Base-by-base conservation (phyloP, 2,797 vertebrate genomes). In the Poeciliopsis infans region DNA sequence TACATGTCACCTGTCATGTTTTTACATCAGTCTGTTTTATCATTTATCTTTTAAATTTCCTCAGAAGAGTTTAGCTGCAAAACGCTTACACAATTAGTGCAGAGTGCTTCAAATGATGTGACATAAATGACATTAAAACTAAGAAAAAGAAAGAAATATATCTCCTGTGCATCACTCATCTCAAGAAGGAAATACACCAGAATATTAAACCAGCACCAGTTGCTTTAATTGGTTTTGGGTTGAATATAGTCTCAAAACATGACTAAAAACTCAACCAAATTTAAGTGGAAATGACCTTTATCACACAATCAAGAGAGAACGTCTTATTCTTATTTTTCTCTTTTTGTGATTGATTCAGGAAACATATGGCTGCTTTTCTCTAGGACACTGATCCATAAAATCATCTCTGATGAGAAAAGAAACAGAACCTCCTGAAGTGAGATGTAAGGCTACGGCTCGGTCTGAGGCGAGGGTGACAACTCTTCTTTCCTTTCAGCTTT, bases 401-500 rank as follows among this genome's bases (percentile, higher is more conserved):
- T 41, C 23, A 73, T 59, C 64, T 33, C 16, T 79, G 75, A 81
- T n/a, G 3, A 45, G 36, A 61, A 25, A 11, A 10, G 64, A 33
- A 66, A 47, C 28, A 61, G 16, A 31, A 41, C 31, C 20, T 20
- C 68, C 53, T 57, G 55, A 77, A 33, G 20, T 33, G 69, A 74
- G 18, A 51, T 0, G 8, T 10, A 73, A 8, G 2, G 69, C 90
- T 89, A 94, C 2, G 91, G 90, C 57, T 95, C 90, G 2, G 85
- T 77, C 73, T 91, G 86, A 78, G 78, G 79, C 23, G 79, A 47
- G 1, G 74, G 74, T 1, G 82, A 87, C 0, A 89, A 68, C 66
- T 95, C 94, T 10, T 93, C 93, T 86, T 81, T 92, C 80, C 83
- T 95, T 72, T 85, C 89, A 33, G 84, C 80, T 36, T 90, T 92